Evolutionary conservation across 2,113 vertebrate species (phyloP).

Genomic region (Pluvianellus socialis): DNA sequence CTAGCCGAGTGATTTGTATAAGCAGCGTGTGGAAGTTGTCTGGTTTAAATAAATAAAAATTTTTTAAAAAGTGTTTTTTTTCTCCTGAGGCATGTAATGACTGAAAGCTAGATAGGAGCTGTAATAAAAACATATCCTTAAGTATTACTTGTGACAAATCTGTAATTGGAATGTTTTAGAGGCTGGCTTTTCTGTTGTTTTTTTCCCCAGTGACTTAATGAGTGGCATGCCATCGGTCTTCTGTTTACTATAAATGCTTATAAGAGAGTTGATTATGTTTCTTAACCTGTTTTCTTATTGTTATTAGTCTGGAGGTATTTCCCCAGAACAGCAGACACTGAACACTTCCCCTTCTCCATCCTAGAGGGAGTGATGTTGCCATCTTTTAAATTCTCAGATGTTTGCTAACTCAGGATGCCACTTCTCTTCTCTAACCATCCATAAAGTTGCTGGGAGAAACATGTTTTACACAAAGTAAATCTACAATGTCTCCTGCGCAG

Average conservation of each 20-base stretch:
- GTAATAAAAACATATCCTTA: neutral
- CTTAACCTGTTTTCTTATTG: neutral
- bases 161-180: neutral
- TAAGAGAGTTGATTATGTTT: conserved; percentile 13
- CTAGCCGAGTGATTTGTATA: neutral
- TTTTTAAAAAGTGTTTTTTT: neutral
- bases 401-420: neutral
- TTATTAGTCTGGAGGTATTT: neutral
- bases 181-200: neutral
- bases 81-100: neutral
- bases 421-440: neutral
- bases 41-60: neutral
- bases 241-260: neutral
- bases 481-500: neutral
- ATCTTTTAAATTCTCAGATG: neutral
- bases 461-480: neutral
- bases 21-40: neutral
- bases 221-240: neutral
- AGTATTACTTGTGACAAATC: neutral
- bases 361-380: conserved; percentile 13
- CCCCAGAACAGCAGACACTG: neutral
- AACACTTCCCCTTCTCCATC: neutral
- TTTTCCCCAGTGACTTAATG: neutral
- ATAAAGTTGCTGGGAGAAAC: neutral
- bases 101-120: neutral